Evolutionary conservation across 2,888 invertebrate species (phyloP).

Genomic region (Epistrophella euchroma): DNA sequence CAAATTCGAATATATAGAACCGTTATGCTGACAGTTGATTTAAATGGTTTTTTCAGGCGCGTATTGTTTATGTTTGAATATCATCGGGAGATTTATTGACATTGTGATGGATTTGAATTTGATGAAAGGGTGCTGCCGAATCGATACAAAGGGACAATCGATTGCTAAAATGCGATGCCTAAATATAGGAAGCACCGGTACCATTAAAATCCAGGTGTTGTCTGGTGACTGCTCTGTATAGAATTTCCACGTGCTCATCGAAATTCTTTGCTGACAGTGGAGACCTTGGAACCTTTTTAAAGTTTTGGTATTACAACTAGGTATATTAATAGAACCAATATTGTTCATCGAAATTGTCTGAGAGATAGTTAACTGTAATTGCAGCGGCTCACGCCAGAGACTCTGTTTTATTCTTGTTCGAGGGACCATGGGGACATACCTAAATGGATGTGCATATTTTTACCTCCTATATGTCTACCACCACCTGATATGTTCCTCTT

Average conservation of each 20-base stretch:
- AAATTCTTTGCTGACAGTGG: background rate
- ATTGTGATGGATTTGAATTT: slow-evolving; percentile 49
- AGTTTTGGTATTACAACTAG: background rate
- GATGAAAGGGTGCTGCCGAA: slow-evolving; percentile 68
- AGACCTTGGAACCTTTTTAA: background rate
- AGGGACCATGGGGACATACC: too few species aligned
- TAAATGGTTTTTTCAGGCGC: slow-evolving; percentile 47
- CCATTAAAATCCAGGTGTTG: slow-evolving; percentile 66
- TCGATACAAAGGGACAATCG: background rate
- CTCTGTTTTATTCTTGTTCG: too few species aligned
- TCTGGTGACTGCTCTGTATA: background rate
- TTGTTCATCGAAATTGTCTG: background rate
- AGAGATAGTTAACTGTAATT: too few species aligned
- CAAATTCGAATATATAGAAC: slow-evolving; percentile 46
- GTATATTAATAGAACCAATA: background rate
- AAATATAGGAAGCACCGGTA: slow-evolving; percentile 10
- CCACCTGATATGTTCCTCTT: too few species aligned
- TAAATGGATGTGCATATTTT: too few species aligned
- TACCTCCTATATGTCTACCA: too few species aligned
- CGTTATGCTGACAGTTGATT: slow-evolving; percentile 52
- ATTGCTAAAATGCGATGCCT: background rate
- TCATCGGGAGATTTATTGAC: slow-evolving; percentile 35
- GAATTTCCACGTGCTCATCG: slow-evolving; percentile 10
- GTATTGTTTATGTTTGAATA: slow-evolving; percentile 28
- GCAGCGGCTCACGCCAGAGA: too few species aligned